phyloP scores from a whole-genome alignment of 2,888 invertebrate species.

The Agapostemon virescens region DNA sequence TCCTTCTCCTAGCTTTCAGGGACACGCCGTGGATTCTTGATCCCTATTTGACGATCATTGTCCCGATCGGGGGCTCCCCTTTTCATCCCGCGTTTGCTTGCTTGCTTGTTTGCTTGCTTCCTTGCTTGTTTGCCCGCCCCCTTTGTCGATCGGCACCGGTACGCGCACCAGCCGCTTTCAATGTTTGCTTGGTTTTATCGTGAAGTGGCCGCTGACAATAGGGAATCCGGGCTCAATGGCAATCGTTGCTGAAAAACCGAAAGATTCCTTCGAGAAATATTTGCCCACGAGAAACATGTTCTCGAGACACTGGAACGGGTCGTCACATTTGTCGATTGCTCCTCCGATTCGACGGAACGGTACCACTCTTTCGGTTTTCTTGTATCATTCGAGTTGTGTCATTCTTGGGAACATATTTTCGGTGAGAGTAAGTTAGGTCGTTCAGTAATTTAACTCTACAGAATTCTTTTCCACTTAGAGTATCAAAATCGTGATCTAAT shows the following conservation, averaged over 20 bases:
- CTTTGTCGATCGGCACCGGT: background rate
- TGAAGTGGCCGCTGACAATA: background rate
- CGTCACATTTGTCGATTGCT: conserved; percentile 5
- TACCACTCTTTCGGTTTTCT: background rate
- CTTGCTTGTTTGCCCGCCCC: background rate
- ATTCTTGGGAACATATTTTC: too few species aligned
- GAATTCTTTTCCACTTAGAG: too few species aligned
- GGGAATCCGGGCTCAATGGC: background rate
- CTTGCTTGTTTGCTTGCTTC: background rate
- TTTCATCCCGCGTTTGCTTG: conserved; percentile 6
- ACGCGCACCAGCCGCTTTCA: background rate
- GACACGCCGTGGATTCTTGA: conserved; percentile 21
- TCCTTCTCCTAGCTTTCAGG: conserved; percentile 2
- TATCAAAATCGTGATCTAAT: too few species aligned
- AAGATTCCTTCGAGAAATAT: background rate
- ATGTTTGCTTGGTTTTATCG: conserved; percentile 12
- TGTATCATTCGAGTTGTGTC: too few species aligned
- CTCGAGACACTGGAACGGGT: background rate
- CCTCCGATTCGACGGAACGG: background rate
- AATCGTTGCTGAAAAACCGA: background rate
- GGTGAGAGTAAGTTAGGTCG: too few species aligned
- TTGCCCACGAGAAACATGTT: background rate
- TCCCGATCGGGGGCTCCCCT: conserved; percentile 22
- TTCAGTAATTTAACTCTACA: too few species aligned
- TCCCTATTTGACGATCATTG: conserved; percentile 24